These are phyloP conservation scores for Meriones unguiculatus DNA, from an alignment of 2,113 vertebrate genomes.

Conservation along the genomic window DNA sequence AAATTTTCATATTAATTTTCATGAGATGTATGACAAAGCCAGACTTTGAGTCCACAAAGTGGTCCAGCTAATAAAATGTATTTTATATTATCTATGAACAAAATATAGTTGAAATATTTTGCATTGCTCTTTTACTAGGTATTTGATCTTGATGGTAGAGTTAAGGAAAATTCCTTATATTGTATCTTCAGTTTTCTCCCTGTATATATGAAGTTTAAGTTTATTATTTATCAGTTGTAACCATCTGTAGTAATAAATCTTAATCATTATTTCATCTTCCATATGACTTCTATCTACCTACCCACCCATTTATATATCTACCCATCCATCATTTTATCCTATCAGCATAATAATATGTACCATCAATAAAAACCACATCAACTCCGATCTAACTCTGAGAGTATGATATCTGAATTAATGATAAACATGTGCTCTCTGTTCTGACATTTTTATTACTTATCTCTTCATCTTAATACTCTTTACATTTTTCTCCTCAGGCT, in stretches of 20 bases:
- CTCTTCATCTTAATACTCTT: neutral
- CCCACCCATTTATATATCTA: neutral
- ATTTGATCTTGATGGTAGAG: neutral
- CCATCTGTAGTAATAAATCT: neutral
- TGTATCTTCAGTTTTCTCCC: neutral
- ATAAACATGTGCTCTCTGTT: neutral
- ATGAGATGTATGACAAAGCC: neutral
- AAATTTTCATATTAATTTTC: slow-evolving; percentile 42
- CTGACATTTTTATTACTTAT: neutral
- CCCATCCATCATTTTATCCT: neutral
- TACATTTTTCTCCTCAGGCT: neutral
- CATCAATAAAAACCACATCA: neutral
- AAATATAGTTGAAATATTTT: neutral
- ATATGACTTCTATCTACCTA: neutral
- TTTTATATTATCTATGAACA: neutral
- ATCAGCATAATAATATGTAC: neutral
- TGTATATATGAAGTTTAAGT: neutral
- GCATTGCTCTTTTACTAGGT: neutral
- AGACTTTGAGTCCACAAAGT: neutral
- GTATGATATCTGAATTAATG: neutral
- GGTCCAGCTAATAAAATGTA: neutral
- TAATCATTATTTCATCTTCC: neutral
- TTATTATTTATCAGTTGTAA: slow-evolving; percentile 26
- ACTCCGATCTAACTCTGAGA: neutral
- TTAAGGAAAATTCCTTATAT: slow-evolving; percentile 39